Evolutionary conservation across 2,888 invertebrate genomes (phyloP).

Genomic region (Xiphydria camelus): DNA sequence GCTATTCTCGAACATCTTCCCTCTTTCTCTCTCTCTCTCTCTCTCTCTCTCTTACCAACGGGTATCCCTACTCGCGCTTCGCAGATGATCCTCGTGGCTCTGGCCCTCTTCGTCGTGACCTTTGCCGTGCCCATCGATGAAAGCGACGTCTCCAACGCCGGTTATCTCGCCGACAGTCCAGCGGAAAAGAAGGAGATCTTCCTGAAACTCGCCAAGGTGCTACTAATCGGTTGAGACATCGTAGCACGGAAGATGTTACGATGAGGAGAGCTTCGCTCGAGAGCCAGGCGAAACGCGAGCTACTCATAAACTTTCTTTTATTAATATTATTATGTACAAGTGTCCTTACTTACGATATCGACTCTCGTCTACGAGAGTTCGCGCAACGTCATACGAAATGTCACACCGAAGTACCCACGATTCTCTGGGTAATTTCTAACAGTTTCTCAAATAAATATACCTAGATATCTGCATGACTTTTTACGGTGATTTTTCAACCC

Average conservation of each 20-base stretch:
- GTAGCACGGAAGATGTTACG: no score
- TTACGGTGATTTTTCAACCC: no score
- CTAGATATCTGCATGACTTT: no score
- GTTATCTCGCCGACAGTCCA: constrained; percentile 10
- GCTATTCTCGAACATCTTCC: no score
- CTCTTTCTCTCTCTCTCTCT: no score
- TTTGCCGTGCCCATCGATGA: constrained; percentile 11
- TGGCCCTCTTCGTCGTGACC: constrained; percentile 1
- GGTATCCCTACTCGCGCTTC: no score
- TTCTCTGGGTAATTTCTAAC: no score
- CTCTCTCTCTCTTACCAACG: no score
- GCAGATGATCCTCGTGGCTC: constrained; percentile 1
- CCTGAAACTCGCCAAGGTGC: not conserved
- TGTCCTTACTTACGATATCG: not conserved
- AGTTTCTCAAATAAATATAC: no score
- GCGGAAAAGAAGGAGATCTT: constrained; percentile 1
- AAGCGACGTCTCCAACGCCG: constrained; percentile 7
- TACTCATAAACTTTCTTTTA: not conserved
- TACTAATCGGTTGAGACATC: constrained; percentile 6
- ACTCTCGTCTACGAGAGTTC: no score
- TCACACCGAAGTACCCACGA: not conserved
- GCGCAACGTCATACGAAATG: not conserved
- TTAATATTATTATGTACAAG: constrained; percentile 2
- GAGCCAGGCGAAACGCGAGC: no score
- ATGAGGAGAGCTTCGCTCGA: no score